Evolutionary conservation across 2,113 vertebrate genomes (phyloP).

Genomic region (Cyanocitta stelleri): DNA sequence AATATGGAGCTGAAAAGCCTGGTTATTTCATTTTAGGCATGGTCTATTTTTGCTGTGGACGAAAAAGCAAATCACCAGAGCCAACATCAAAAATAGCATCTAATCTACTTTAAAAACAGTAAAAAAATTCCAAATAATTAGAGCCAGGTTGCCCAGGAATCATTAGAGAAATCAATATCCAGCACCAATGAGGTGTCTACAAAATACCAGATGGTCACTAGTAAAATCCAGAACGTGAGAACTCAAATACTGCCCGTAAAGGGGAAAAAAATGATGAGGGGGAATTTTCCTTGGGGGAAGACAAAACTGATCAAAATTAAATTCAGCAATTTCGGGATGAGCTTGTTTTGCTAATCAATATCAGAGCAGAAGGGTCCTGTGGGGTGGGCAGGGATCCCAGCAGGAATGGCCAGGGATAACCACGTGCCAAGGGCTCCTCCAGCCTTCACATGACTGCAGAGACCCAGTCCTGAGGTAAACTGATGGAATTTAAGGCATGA

Average conservation of each 20-base stretch:
- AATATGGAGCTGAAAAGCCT: not conserved
- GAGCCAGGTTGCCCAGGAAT: not conserved
- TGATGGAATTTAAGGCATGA: not conserved
- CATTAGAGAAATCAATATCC: not conserved
- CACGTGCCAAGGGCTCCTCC: not conserved
- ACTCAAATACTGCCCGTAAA: not conserved
- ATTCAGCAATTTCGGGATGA: not conserved
- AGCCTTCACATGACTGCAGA: not conserved
- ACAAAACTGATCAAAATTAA: not conserved
- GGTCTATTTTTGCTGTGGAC: not conserved
- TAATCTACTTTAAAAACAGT: not conserved
- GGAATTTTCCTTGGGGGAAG: not conserved
- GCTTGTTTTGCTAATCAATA: not conserved
- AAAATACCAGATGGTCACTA: conserved; percentile 9
- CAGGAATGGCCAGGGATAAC: not conserved
- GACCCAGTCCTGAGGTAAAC: rapidly evolving
- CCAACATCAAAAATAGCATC: not conserved
- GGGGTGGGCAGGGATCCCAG: not conserved
- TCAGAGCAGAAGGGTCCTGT: not conserved
- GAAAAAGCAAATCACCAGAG: not conserved
- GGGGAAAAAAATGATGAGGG: not conserved
- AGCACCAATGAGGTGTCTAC: not conserved
- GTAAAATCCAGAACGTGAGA: not conserved
- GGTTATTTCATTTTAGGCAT: not conserved
- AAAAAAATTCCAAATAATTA: not conserved